These are phyloP conservation scores for Drosophila repletoides DNA, from an alignment of 1,140 invertebrate genomes.

Conservation along the genomic window DNA sequence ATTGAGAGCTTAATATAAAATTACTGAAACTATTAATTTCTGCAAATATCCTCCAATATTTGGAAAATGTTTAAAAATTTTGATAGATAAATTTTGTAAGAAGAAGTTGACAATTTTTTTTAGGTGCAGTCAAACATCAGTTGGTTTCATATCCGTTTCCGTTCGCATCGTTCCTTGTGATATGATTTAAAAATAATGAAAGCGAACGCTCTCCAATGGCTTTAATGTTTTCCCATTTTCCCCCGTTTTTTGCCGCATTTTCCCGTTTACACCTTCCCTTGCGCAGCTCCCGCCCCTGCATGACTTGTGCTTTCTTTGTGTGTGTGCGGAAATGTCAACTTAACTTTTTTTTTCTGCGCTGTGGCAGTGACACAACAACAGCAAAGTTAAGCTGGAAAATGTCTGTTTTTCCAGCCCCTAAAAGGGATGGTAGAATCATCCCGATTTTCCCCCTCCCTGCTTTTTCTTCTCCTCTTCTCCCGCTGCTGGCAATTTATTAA, in stretches of 20 bases:
- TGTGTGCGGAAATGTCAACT: slow-evolving; percentile 73
- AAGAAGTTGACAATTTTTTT: too few species aligned
- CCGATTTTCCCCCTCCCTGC: neutral
- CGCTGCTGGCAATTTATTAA: slow-evolving; percentile 67
- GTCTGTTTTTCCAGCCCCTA: slow-evolving; percentile 7
- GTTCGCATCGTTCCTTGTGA: slow-evolving; percentile 48
- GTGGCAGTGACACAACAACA: slow-evolving; percentile 25
- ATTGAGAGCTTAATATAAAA: too few species aligned
- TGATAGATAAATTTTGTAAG: too few species aligned
- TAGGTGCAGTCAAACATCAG: slow-evolving; percentile 61
- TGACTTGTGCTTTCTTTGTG: slow-evolving; percentile 32
- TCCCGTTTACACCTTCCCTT: too few species aligned
- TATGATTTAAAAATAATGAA: slow-evolving; percentile 81
- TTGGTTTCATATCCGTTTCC: slow-evolving; percentile 73
- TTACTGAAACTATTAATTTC: too few species aligned
- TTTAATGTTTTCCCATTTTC: slow-evolving; percentile 24
- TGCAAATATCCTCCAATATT: too few species aligned
- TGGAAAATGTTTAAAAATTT: too few species aligned
- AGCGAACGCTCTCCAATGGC: slow-evolving; percentile 51
- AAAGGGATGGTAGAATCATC: neutral
- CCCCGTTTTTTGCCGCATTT: neutral
- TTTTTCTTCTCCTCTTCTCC: neutral
- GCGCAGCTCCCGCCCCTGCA: slow-evolving; percentile 18
- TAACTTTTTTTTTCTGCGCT: slow-evolving; percentile 60
- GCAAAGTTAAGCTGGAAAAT: slow-evolving; percentile 35